Conservation (phyloP, 1,140 invertebrate species). For the Macrobrachium rosenbergii region DNA sequence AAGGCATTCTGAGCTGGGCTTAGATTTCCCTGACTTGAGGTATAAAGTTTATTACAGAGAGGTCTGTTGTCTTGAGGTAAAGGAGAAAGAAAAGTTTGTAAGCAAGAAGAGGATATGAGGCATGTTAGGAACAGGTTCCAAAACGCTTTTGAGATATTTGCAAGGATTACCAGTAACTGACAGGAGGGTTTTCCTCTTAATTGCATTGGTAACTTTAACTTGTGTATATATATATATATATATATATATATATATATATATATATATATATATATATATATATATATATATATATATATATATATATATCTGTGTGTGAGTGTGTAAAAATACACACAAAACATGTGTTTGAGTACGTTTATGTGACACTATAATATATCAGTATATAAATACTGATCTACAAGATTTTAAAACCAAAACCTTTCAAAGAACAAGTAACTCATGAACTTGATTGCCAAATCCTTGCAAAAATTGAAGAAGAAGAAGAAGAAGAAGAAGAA, state of each 20-base stretch:
- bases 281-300: slow-evolving; percentile 42
- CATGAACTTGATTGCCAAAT: not conserved
- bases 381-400: not conserved
- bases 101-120: too few relatives aligned
- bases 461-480: not conserved
- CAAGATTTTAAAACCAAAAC: not conserved
- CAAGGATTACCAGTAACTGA: too few relatives aligned
- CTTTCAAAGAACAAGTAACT: not conserved
- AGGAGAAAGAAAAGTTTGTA: too few relatives aligned
- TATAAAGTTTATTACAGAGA: too few relatives aligned
- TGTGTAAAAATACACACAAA: not conserved
- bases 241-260: slow-evolving; percentile 39
- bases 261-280: slow-evolving; percentile 44
- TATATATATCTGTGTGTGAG: slow-evolving; percentile 21
- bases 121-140: too few relatives aligned
- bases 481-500: not conserved
- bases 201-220: not conserved
- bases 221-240: slow-evolving; percentile 29
- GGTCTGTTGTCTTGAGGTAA: too few relatives aligned
- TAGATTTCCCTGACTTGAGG: too few relatives aligned
- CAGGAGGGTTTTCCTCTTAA: not conserved
- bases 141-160: too few relatives aligned
- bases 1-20: too few relatives aligned
- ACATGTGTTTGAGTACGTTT: too few relatives aligned
- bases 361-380: too few relatives aligned